Conservation (phyloP, 2,797 vertebrate species). For the Protosalanx chinensis region DNA sequence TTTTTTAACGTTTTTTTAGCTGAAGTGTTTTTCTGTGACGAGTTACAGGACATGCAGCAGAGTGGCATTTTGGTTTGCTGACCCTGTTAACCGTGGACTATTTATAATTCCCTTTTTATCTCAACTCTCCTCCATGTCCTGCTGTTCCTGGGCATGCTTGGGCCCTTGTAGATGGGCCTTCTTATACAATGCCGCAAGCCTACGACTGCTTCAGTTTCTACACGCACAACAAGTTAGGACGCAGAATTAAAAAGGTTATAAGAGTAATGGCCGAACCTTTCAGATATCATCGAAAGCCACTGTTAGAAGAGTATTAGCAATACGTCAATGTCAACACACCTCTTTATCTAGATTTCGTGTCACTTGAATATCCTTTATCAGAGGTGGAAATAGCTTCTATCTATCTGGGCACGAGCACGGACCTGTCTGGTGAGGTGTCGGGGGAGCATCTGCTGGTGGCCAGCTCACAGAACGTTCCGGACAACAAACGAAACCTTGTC, state of each 20-base stretch:
- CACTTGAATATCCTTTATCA: not conserved
- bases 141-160: not conserved
- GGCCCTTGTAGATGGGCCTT: not conserved
- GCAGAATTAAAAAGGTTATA: not conserved
- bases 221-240: not conserved
- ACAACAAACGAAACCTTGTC: not conserved
- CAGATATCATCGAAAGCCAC: not conserved
- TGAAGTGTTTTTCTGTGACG: not conserved
- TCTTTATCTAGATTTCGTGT: slow-evolving; percentile 22
- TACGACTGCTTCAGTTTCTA: not conserved
- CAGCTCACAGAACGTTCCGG: not conserved
- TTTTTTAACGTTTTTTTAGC: too few relatives aligned
- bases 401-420: slow-evolving; percentile 17
- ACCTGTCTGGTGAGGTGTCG: slow-evolving; percentile 21
- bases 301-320: not conserved
- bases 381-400: slow-evolving; percentile 12
- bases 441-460: slow-evolving; percentile 21
- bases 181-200: not conserved
- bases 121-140: too few relatives aligned
- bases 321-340: not conserved
- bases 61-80: not conserved
- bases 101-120: not conserved
- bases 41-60: not conserved
- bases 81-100: not conserved
- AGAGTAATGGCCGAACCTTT: not conserved